Percentiles rank a stretch among this genome's conserved stretches.
Evolutionary conservation across 2,797 vertebrate species (phyloP).

Genomic region (Etheostoma nigrum): DNA sequence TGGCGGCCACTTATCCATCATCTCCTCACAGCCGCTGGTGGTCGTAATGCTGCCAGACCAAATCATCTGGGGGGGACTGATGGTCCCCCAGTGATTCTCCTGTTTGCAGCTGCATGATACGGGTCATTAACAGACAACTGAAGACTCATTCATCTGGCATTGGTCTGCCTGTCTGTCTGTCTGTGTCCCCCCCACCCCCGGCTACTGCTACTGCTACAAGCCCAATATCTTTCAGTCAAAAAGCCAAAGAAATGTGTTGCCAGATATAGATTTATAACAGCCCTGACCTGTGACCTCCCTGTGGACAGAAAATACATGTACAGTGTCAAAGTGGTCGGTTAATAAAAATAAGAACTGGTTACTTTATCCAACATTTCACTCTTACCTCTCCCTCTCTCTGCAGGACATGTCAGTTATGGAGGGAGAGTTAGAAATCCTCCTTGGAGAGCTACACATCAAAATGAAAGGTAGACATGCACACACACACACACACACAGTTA

Average conservation of each 20-base stretch:
- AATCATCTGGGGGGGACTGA: slow-evolving; percentile 17
- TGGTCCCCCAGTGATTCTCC: slow-evolving; percentile 15
- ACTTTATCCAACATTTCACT: neutral
- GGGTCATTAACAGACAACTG: slow-evolving; percentile 54
- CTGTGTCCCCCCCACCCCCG: neutral
- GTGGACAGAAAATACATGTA: neutral
- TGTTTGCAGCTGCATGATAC: slow-evolving; percentile 28
- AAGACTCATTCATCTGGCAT: slow-evolving; percentile 35
- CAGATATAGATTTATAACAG: neutral
- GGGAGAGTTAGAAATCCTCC: slow-evolving; percentile 90
- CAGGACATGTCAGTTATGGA: slow-evolving; percentile 97
- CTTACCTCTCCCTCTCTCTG: slow-evolving; percentile 12
- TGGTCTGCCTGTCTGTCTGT: neutral
- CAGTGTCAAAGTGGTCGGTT: neutral
- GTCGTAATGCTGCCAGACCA: slow-evolving; percentile 12
- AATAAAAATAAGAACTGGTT: too few species aligned
- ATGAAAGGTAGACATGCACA: slow-evolving; percentile 91
- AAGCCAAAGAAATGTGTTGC: neutral
- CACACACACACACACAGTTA: neutral
- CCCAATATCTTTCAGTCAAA: neutral
- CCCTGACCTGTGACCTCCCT: slow-evolving; percentile 23
- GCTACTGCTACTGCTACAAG: too few species aligned
- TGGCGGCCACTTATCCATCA: slow-evolving; percentile 6
- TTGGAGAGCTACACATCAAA: slow-evolving; percentile 95
- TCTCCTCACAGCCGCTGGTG: neutral